These are phyloP conservation scores for Clarias pachynema DNA, from an alignment of 2,797 vertebrate species.

Conservation along the genomic window DNA sequence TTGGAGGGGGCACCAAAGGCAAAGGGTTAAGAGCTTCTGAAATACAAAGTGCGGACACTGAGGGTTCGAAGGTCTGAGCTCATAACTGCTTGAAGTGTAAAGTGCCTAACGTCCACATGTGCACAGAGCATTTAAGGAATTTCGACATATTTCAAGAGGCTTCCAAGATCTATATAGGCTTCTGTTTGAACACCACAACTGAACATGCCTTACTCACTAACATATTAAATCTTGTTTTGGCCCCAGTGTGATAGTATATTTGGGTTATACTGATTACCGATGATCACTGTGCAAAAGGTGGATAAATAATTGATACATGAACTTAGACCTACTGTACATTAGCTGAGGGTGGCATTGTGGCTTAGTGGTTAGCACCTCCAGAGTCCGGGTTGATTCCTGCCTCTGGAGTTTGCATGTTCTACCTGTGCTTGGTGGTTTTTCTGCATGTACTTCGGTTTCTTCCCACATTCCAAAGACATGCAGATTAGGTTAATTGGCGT, in stretches of 20 bases:
- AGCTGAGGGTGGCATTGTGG: too few relatives aligned
- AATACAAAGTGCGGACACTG: slow-evolving; percentile 41
- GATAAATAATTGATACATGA: background rate
- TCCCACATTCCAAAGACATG: too few relatives aligned
- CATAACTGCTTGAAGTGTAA: slow-evolving; percentile 44
- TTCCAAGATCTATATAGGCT: slow-evolving; percentile 12
- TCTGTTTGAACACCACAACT: slow-evolving; percentile 1
- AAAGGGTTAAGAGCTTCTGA: slow-evolving; percentile 48
- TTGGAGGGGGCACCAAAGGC: slow-evolving; percentile 43
- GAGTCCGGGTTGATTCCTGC: too few relatives aligned
- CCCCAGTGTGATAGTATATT: background rate
- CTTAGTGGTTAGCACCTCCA: too few relatives aligned
- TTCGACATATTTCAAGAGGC: slow-evolving; percentile 30
- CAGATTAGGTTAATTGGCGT: too few relatives aligned
- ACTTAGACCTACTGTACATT: background rate
- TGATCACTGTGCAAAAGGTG: background rate
- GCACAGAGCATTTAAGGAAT: slow-evolving; percentile 40
- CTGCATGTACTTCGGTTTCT: too few relatives aligned
- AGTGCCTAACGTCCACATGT: slow-evolving; percentile 45
- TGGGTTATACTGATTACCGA: background rate
- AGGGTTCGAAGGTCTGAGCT: slow-evolving; percentile 46
- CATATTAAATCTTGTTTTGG: slow-evolving; percentile 3
- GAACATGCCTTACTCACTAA: background rate
- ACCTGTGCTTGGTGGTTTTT: too few relatives aligned
- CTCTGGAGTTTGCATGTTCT: too few relatives aligned